Evolutionary conservation across 2,888 invertebrate species (phyloP), one percentile per base, ranked within the genome.

Genomic region (Epicampocera succincta): DNA sequence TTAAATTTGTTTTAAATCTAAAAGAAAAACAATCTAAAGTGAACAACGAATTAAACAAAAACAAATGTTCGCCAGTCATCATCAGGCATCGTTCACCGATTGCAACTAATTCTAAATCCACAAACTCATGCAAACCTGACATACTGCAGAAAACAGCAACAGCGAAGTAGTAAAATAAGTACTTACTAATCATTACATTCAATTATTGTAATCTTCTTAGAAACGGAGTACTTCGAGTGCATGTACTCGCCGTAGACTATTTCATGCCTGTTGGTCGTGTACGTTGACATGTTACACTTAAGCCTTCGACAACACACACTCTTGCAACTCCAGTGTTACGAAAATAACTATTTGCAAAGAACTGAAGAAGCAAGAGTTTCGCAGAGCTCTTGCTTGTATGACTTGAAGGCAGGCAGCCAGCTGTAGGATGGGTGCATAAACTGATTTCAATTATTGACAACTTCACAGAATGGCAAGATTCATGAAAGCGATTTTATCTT

Each of bases 141-240:
- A 50, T 38, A 2, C 1, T 21, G 11, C 6, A 40, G 15, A 58
- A 17, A 40, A 68, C 54, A 44, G 15, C 21, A 60, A 33, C 12
- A 1, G 2, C 25, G 38, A 54, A 25, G 46, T 17, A 38, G 40
- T 25, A 56, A 50, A 48, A 46, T 69, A 63, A 73, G 68, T 68
- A 65, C 15, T 60, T 25, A 68, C 61, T 69, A 77, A 73, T 77
- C 63, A 50, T 38, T 77, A 52, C 56, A n/a, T 77, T 73, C 81
- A 81, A 81, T 81, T 81, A 77, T 74, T 58, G 76, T 73, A 73
- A 77, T 73, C 72, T 73, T 73, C 73, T 68, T 60, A 68, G 78
- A 68, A 68, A 40, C 4, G 44, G 8, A 54, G 44, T 48, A 40
- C 13, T 66, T 44, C 46, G 21, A 21, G 21, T 38, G 21, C 33